Percentiles rank a stretch among this genome's conserved stretches.
Conservation (phyloP, 2,113 vertebrate species). For the Ophthalmolycus amberensis region DNA sequence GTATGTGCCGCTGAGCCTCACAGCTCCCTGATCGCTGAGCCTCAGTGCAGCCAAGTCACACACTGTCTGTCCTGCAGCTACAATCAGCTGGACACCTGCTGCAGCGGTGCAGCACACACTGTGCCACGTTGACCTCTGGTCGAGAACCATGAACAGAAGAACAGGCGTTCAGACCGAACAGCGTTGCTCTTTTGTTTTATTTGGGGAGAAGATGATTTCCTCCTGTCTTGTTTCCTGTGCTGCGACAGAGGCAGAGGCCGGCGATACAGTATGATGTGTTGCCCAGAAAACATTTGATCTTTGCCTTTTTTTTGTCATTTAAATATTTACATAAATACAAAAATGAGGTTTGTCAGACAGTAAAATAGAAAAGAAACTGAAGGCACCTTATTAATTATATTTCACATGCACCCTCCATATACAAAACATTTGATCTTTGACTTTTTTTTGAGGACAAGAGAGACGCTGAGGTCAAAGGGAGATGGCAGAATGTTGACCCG, state of each 20-base stretch:
- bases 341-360: no score
- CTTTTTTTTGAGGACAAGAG: constrained; percentile 16
- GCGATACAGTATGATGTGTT: neutral
- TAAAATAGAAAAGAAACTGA: no score
- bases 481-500: constrained; percentile 25
- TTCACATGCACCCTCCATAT: no score
- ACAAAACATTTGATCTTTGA: constrained; percentile 11
- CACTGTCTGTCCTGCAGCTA: neutral
- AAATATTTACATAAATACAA: no score
- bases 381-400: no score
- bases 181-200: neutral
- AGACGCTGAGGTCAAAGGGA: constrained; percentile 19
- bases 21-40: neutral
- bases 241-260: no score
- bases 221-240: neutral
- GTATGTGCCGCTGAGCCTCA: neutral
- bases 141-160: neutral
- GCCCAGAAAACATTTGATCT: constrained; percentile 39
- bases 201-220: neutral
- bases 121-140: neutral
- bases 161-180: no score
- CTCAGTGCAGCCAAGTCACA: constrained; percentile 32
- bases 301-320: neutral
- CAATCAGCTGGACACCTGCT: neutral
- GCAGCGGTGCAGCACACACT: neutral